Conservation (phyloP, 2,888 invertebrate species). For the Pachliopta kotzebuea region DNA sequence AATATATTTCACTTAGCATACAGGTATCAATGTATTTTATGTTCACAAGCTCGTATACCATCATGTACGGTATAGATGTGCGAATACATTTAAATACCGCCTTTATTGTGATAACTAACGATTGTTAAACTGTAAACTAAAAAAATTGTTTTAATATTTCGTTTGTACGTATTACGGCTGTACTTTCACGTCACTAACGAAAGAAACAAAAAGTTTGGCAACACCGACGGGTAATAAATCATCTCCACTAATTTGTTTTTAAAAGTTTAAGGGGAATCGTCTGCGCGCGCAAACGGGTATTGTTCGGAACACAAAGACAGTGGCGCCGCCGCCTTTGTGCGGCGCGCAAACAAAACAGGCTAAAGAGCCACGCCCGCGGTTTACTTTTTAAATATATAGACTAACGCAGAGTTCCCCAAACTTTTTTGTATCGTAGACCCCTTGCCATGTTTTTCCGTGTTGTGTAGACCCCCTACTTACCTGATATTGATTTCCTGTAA, state of each 20-base stretch:
- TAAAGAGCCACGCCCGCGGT: slow-evolving; percentile 45
- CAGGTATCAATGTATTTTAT: background rate
- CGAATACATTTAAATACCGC: background rate
- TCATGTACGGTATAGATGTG: background rate
- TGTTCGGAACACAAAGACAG: slow-evolving; percentile 63
- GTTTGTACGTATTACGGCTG: no score
- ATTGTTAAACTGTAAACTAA: no score
- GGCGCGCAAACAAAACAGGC: slow-evolving; percentile 35
- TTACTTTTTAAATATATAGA: no score
- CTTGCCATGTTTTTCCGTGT: no score
- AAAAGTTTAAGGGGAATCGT: slow-evolving; percentile 73
- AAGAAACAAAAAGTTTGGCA: slow-evolving; percentile 51
- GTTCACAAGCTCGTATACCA: background rate
- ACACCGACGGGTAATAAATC: slow-evolving; percentile 69
- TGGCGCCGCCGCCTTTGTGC: slow-evolving; percentile 55
- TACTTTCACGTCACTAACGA: slow-evolving; percentile 28
- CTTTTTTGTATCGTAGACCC: no score
- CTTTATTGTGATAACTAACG: background rate
- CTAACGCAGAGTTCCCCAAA: no score
- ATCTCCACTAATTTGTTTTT: slow-evolving; percentile 79
- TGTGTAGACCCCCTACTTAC: no score
- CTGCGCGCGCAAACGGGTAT: slow-evolving; percentile 71
- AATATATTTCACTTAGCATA: no score
- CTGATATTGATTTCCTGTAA: no score
- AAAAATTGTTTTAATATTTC: no score